These are phyloP conservation scores for Irena cyanogastra DNA, from an alignment of 2,113 vertebrate species.

Conservation along the genomic window DNA sequence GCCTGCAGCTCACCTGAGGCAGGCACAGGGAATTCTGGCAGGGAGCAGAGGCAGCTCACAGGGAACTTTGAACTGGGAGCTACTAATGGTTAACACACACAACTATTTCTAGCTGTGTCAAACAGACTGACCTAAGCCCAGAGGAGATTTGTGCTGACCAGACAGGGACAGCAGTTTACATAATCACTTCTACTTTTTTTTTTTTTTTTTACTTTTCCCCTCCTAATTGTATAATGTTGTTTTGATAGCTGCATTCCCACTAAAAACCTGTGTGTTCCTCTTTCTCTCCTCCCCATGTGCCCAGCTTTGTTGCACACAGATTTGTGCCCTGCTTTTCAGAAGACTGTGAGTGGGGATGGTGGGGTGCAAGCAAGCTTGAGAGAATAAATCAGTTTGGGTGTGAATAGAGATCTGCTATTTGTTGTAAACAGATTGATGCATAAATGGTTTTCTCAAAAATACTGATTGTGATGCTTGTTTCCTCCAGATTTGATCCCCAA, in stretches of 20 bases:
- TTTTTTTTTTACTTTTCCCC: too few relatives aligned
- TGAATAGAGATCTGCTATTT: background rate
- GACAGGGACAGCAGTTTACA: background rate
- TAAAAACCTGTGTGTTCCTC: background rate
- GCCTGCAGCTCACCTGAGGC: background rate
- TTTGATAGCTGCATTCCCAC: background rate
- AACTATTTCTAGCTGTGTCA: slow-evolving; percentile 7
- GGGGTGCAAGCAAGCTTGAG: background rate
- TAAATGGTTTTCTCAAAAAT: background rate
- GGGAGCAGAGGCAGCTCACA: background rate
- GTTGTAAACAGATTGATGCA: background rate
- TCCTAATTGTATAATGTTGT: background rate
- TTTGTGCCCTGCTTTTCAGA: background rate
- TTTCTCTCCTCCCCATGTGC: background rate
- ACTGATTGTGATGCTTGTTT: background rate
- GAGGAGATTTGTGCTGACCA: slow-evolving; percentile 28
- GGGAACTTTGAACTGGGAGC: background rate
- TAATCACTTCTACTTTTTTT: background rate
- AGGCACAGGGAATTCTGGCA: background rate
- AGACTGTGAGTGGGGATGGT: background rate
- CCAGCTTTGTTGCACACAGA: background rate
- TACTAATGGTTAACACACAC: slow-evolving; percentile 35
- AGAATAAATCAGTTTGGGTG: background rate
- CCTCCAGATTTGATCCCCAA: background rate
- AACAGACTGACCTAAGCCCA: background rate